Conservation (phyloP, 1,140 invertebrate species). For the Meloidogyne hapla region DNA sequence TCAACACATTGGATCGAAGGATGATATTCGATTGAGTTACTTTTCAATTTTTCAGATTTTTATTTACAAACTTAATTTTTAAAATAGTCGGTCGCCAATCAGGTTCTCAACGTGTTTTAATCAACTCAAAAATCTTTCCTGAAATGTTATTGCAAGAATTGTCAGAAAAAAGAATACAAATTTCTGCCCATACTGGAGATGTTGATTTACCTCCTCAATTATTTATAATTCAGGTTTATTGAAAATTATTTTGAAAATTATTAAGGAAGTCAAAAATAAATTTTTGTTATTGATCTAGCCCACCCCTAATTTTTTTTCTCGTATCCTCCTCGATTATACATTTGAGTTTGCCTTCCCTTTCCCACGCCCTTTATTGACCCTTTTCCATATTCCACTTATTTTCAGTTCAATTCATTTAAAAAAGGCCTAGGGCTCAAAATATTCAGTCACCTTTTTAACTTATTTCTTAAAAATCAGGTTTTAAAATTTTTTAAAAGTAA, state of each 20-base stretch:
- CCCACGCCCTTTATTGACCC: neutral
- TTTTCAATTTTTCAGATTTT: conserved; percentile 3
- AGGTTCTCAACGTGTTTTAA: conserved; percentile 47
- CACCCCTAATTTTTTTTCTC: no score
- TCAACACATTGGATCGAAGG: conserved; percentile 29
- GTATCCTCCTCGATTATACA: no score
- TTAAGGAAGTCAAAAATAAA: no score
- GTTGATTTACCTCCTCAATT: conserved; percentile 45
- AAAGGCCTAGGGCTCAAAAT: no score
- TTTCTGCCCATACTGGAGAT: conserved; percentile 42
- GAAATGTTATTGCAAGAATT: conserved; percentile 51
- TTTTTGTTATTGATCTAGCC: no score
- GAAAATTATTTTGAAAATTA: no score
- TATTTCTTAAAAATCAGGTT: no score
- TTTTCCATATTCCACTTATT: no score
- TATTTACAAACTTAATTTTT: conserved; percentile 19
- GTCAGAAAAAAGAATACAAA: conserved; percentile 48
- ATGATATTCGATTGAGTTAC: conserved; percentile 43
- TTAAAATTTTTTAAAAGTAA: neutral
- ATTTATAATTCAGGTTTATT: conserved; percentile 40
- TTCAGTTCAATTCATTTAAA: no score
- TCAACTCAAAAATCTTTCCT: conserved; percentile 52
- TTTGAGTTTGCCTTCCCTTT: no score
- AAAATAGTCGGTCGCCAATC: conserved; percentile 48
- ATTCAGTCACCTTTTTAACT: no score